Conservation (phyloP, 2,888 invertebrate genomes). For the Carterocephalus palaemon region DNA sequence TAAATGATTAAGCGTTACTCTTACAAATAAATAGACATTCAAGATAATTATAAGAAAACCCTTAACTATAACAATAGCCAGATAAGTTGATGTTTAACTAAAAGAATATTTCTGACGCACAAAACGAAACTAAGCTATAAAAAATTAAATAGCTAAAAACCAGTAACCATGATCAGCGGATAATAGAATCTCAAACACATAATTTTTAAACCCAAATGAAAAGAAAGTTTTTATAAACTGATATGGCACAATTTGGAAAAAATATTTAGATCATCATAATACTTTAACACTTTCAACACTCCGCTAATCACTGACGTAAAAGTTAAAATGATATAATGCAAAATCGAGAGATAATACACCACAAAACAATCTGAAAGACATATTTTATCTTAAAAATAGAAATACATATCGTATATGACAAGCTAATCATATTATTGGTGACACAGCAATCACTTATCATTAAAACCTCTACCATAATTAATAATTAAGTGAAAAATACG, state of each 20-base stretch:
- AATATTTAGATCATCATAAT: conserved; percentile 26
- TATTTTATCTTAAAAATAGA: conserved; percentile 56
- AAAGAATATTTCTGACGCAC: conserved; percentile 36
- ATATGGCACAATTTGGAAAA: conserved; percentile 44
- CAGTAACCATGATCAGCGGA: conserved; percentile 56
- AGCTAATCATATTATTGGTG: conserved; percentile 75
- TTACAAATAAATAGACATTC: conserved; percentile 74
- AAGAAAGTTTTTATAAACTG: conserved; percentile 37
- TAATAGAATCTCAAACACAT: conserved; percentile 11
- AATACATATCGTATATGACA: conserved; percentile 50
- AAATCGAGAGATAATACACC: too few species aligned
- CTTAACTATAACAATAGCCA: conserved; percentile 58
- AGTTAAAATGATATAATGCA: conserved; percentile 33
- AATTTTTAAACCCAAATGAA: conserved; percentile 29
- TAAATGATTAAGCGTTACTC: conserved; percentile 64
- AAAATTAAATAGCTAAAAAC: conserved; percentile 24
- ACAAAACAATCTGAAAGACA: conserved; percentile 44
- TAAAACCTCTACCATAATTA: conserved; percentile 62
- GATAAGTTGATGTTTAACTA: conserved; percentile 44
- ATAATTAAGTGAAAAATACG: conserved; percentile 56
- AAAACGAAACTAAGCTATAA: conserved; percentile 28
- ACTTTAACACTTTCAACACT: conserved; percentile 30
- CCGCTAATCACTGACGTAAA: conserved; percentile 58
- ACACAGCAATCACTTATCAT: conserved; percentile 74
- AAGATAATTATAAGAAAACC: conserved; percentile 66